Conservation (phyloP, 2,113 vertebrate species). For the Dipodomys spectabilis region DNA sequence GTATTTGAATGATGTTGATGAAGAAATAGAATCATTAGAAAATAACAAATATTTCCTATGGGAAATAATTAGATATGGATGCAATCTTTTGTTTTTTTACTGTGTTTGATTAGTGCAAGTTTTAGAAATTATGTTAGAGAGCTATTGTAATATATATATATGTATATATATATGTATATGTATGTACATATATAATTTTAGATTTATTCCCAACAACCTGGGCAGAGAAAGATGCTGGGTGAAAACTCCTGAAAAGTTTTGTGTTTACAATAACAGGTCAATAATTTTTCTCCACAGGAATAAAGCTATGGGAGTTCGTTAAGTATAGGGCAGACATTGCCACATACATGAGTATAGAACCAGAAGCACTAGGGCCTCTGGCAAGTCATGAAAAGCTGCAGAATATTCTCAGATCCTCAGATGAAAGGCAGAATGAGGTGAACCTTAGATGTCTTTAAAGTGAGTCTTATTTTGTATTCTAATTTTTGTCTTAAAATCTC, state of each 20-base stretch:
- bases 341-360: not conserved
- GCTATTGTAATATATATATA: too few relatives aligned
- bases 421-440: conserved; percentile 15
- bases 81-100: not conserved
- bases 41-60: not conserved
- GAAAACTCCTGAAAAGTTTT: conserved; percentile 38
- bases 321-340: not conserved
- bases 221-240: not conserved
- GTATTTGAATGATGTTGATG: not conserved
- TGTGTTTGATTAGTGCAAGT: not conserved
- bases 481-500: conserved; percentile 53
- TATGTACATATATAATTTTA: not conserved
- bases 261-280: conserved; percentile 61
- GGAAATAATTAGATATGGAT: not conserved
- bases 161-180: too few relatives aligned
- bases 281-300: conserved; percentile 9
- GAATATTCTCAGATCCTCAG: conserved; percentile 55
- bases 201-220: not conserved
- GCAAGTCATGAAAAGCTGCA: conserved; percentile 51
- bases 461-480: conserved; percentile 23
- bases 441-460: conserved; percentile 49
- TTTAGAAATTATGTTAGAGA: not conserved
- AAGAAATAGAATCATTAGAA: not conserved
- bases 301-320: conserved; percentile 45
- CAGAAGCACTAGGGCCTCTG: conserved; percentile 34